Base-by-base conservation (phyloP, 2,888 invertebrate species). In the Acanthopleura granulata region DNA sequence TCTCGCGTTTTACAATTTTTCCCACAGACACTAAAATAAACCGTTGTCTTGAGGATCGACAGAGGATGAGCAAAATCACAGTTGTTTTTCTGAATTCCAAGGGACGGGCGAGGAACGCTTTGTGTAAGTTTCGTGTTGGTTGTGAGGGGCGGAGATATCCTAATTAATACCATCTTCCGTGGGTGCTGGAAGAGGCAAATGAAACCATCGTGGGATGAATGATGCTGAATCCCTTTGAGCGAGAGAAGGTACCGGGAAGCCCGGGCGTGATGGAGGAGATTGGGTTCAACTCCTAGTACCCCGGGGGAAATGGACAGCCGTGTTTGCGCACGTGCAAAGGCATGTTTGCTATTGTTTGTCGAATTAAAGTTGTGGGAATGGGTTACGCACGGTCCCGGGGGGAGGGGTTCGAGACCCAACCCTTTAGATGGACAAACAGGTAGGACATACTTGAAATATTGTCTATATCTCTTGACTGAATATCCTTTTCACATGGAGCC, bases 291-390 rank as follows among this genome's bases (percentile, higher is more conserved):
- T 57, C 57, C 57, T 18, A 1, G 22, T 27, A 6, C 25, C 22
- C 66, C 29, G 16, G 16, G 66, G 66, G 66, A 66, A 15, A 66
- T 27, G 66, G 66, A 66, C 66, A 27, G 22, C 22, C 27, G 22
- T 66, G 29, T 66, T 66, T 66, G 66, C 25, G 25, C 66, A 66
- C 66, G 66, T 66, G 66, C 22, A 27, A 1, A 66, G 29, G 66
- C 66, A 27, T 27, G 57, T 27, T 27, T 27, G 66, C 66, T 66
- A 66, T 66, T 66, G 66, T 66, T 66, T 27, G 29, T 22, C 25
- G 25, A 66, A 66, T 66, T 66, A 66, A 66, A 66, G 27, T 16
- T n/a, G n/a, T 57, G 57, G 22, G 57, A 57, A 18, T 57, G n/a
- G 57, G 22, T 57, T 57, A 22, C 57, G 57, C 57, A 57, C 18